phyloP scores from a whole-genome alignment of 2,113 vertebrate genomes.

The Sorex araneus region DNA sequence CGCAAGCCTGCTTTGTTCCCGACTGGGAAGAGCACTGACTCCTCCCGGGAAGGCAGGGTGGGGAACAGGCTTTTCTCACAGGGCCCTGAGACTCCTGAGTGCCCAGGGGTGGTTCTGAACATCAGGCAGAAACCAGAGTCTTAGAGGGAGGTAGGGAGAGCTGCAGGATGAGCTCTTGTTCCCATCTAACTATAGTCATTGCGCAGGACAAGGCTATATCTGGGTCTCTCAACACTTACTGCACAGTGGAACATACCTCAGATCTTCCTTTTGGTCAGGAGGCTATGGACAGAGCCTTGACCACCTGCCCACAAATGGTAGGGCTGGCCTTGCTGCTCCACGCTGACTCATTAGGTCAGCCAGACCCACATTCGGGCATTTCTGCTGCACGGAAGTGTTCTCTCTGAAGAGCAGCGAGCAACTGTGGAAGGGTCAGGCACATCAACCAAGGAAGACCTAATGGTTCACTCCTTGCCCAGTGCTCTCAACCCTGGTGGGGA shows the following conservation, averaged over 20 bases:
- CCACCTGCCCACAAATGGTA: accelerated
- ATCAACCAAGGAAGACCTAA: not conserved
- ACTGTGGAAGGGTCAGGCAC: not conserved
- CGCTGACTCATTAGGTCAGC: constrained; percentile 7
- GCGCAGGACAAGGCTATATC: not conserved
- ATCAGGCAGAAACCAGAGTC: not conserved
- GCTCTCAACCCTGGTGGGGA: not conserved
- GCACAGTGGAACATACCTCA: not conserved
- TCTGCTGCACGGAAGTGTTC: not conserved
- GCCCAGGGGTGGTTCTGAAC: not conserved
- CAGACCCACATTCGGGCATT: no score
- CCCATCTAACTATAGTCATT: no score
- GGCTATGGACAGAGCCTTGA: not conserved
- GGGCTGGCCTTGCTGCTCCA: not conserved
- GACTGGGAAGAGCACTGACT: no score
- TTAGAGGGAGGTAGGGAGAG: not conserved
- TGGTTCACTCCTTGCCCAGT: not conserved
- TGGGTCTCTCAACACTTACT: not conserved
- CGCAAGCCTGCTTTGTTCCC: not conserved
- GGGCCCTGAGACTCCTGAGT: not conserved
- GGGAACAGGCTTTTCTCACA: not conserved
- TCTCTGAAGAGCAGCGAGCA: not conserved
- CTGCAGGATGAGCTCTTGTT: no score
- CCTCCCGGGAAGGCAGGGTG: not conserved
- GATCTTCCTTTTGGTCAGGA: not conserved